These are phyloP conservation scores for Copidosoma aretas DNA, from an alignment of 2,888 invertebrate species.

Conservation along the genomic window DNA sequence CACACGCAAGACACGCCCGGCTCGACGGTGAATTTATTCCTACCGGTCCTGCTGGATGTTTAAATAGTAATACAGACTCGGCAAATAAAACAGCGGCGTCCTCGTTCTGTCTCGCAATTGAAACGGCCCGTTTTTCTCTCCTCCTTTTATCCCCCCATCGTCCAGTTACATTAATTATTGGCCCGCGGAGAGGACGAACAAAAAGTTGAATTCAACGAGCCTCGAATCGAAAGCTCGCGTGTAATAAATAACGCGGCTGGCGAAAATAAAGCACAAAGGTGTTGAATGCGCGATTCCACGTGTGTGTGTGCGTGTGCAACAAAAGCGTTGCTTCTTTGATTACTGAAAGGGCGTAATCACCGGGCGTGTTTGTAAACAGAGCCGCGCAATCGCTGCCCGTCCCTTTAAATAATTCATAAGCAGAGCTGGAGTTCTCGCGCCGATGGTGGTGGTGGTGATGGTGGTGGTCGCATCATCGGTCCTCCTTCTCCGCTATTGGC, in stretches of 20 bases:
- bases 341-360: not conserved
- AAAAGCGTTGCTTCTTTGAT: not conserved
- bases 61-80: not conserved
- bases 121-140: too few relatives aligned
- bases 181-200: too few relatives aligned
- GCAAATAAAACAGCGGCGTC: too few relatives aligned
- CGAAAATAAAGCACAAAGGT: not conserved
- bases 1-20: not conserved
- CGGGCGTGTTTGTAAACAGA: not conserved
- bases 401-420: slow-evolving; percentile 60
- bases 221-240: too few relatives aligned
- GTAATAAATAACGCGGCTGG: too few relatives aligned
- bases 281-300: not conserved
- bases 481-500: slow-evolving; percentile 51
- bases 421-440: slow-evolving; percentile 47
- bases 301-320: not conserved
- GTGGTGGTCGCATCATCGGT: not conserved
- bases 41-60: not conserved
- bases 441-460: not conserved
- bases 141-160: too few relatives aligned
- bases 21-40: not conserved
- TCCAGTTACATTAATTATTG: too few relatives aligned
- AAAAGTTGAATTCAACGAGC: too few relatives aligned
- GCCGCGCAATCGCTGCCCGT: not conserved
- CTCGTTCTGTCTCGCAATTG: too few relatives aligned